These are phyloP conservation scores for Holothuria glaberrima DNA, from an alignment of 35 echinoderm and acorn worm genomes.

Conservation along the genomic window DNA sequence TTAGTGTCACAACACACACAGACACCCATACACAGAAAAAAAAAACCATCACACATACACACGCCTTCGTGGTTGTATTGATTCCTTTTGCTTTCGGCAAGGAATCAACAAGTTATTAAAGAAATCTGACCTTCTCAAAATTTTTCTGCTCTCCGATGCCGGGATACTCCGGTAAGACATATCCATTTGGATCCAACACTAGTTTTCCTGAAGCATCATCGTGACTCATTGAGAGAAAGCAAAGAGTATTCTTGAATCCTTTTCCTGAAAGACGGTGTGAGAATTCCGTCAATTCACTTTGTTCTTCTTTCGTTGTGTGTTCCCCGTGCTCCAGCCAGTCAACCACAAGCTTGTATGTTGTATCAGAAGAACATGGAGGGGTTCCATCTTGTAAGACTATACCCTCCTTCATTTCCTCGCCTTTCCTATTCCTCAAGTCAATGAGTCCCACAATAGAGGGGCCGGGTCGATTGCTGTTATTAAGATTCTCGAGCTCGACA, in stretches of 20 bases:
- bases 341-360: conserved; percentile 30
- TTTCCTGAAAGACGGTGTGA: conserved; percentile 50
- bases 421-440: conserved; percentile 51
- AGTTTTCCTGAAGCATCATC: conserved; percentile 60
- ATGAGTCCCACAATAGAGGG: conserved; percentile 66
- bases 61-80: too few species aligned
- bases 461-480: conserved; percentile 49
- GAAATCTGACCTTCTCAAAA: conserved; percentile 54
- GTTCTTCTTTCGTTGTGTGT: conserved; percentile 33
- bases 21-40: too few species aligned
- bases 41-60: too few species aligned
- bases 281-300: conserved; percentile 54
- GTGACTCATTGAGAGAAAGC: conserved; percentile 74
- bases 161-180: conserved; percentile 62
- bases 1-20: too few species aligned
- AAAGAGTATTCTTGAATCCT: conserved; percentile 73
- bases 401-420: conserved; percentile 56
- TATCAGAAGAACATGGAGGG: conserved; percentile 63
- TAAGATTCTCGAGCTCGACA: conserved; percentile 54
- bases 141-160: conserved; percentile 51
- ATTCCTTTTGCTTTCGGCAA: too few species aligned
- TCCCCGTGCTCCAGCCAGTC: conserved; percentile 59
- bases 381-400: conserved; percentile 68
- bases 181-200: conserved; percentile 39
- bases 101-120: too few species aligned